Percentiles rank a stretch among this genome's conserved stretches.
These are phyloP conservation scores for Drosophila bocki DNA, from an alignment of 1,140 invertebrate genomes.

Conservation along the genomic window DNA sequence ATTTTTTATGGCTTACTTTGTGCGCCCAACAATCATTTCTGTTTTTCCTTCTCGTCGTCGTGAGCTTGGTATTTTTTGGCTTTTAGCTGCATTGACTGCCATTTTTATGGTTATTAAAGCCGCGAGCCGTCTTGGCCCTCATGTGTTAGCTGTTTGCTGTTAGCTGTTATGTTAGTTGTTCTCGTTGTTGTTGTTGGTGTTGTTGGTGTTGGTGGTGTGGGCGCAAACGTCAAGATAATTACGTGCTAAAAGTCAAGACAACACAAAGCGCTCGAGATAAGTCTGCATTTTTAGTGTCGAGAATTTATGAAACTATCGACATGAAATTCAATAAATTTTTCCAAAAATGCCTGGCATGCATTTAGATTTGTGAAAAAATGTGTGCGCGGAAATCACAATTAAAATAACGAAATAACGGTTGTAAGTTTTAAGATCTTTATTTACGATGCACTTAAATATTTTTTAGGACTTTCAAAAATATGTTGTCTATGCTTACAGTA, in stretches of 20 bases:
- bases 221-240: constrained; percentile 70
- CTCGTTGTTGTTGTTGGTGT: constrained; percentile 31
- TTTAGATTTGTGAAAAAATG: background rate
- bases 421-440: background rate
- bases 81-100: constrained; percentile 64
- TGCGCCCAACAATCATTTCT: constrained; percentile 63
- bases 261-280: constrained; percentile 71
- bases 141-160: constrained; percentile 36
- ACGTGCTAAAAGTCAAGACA: constrained; percentile 73
- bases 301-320: constrained; percentile 39
- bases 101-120: constrained; percentile 78
- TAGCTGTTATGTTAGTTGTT: constrained; percentile 34
- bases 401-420: constrained; percentile 12
- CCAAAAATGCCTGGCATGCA: constrained; percentile 8
- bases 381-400: constrained; percentile 1
- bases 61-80: constrained; percentile 43
- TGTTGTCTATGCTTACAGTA: background rate
- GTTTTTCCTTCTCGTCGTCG: constrained; percentile 32
- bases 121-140: constrained; percentile 52
- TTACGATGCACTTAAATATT: constrained; percentile 1
- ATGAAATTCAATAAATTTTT: constrained; percentile 19
- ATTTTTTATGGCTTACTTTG: constrained; percentile 83
- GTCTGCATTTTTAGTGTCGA: constrained; percentile 31
- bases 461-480: background rate
- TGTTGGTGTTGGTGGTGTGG: constrained; percentile 40